Conservation (phyloP, 2,113 vertebrate genomes). For the Tetraodon nigroviridis region DNA sequence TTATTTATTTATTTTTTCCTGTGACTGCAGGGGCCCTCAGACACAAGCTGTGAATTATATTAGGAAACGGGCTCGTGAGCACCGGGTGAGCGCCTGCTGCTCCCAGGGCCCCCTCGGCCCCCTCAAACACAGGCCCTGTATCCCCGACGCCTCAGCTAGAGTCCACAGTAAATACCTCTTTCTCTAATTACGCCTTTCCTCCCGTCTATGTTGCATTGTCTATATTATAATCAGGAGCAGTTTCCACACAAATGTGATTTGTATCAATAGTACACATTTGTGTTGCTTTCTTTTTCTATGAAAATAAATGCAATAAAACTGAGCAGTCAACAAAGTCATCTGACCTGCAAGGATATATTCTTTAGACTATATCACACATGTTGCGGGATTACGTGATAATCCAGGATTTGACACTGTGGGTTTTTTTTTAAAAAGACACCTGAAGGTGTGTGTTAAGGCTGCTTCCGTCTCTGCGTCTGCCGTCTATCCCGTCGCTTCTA, state of each 20-base stretch:
- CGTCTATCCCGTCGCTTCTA: constrained; percentile 11
- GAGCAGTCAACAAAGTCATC: not conserved
- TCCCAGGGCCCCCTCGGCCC: constrained; percentile 7
- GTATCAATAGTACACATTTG: no score
- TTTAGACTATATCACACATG: no score
- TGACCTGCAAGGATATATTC: no score
- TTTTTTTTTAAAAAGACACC: no score
- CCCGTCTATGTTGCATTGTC: not conserved
- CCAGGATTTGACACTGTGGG: no score
- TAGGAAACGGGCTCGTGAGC: not conserved
- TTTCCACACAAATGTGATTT: not conserved
- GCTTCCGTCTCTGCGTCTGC: not conserved
- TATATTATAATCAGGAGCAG: not conserved
- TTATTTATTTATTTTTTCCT: not conserved
- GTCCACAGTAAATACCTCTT: no score
- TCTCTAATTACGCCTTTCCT: not conserved
- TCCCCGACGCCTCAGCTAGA: no score
- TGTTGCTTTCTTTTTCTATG: no score
- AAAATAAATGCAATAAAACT: not conserved
- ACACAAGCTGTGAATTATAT: not conserved
- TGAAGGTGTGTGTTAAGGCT: no score
- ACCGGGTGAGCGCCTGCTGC: not conserved
- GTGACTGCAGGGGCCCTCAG: not conserved
- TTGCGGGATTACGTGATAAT: no score
- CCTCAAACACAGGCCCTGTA: not conserved